Conservation (phyloP, 2,797 vertebrate species). For the Arrhamphus sclerolepis region DNA sequence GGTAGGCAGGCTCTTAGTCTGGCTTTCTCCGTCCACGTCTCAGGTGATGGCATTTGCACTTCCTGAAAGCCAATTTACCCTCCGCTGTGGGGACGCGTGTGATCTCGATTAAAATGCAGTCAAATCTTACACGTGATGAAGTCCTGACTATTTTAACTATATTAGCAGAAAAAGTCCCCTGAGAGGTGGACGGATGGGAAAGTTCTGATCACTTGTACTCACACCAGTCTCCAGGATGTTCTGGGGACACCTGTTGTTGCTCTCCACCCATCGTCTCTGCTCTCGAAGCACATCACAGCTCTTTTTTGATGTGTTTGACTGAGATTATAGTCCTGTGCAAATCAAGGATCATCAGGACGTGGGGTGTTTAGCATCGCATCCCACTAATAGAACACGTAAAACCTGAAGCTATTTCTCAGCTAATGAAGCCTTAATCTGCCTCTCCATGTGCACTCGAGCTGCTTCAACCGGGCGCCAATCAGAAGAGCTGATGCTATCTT, state of each 20-base stretch:
- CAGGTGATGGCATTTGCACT: constrained; percentile 19
- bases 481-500: neutral
- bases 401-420: neutral
- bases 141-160: neutral
- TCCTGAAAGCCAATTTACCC: constrained; percentile 35
- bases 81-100: constrained; percentile 19
- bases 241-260: too few species aligned
- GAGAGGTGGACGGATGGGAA: constrained; percentile 3
- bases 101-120: constrained; percentile 24
- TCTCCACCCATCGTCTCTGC: too few species aligned
- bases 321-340: neutral
- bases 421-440: too few species aligned
- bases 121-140: constrained; percentile 32
- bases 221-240: too few species aligned
- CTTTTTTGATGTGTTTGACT: too few species aligned
- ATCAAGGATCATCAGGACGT: neutral
- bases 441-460: neutral
- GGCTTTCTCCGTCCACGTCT: constrained; percentile 7
- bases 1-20: neutral
- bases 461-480: neutral
- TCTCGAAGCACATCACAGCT: too few species aligned
- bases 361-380: too few species aligned
- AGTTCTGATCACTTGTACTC: too few species aligned
- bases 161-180: constrained; percentile 2
- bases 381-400: too few species aligned